Evolutionary conservation across 2,797 vertebrate species (phyloP), one percentile per base, ranked within the genome.

Genomic region (Sparidentex hasta): DNA sequence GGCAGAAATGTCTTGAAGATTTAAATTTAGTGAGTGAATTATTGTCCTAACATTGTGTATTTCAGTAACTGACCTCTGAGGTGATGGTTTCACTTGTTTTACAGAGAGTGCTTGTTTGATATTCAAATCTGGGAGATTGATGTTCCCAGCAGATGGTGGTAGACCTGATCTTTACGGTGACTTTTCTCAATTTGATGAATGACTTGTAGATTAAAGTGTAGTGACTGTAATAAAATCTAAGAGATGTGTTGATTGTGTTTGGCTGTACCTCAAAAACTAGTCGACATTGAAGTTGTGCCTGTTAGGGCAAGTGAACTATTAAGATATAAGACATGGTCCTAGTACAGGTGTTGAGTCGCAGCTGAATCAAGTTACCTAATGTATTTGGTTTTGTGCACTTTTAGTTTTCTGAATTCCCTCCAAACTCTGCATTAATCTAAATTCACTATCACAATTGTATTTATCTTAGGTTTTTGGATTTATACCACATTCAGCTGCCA

Each of bases 71-170:
- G 33, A 33, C 33, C 8, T 33, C 8, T 33, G 33, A 33, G 44
- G 5, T 61, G 47, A 50, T 9, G 56, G 25, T 68, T 47, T 70
- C 11, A 20, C 29, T 71, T 72, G 48, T 71, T 66, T 76, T 61
- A 23, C 56, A 61, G 66, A 65, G 3, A 29, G 51, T 55, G 29
- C 43, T 71, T 63, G 50, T 74, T 75, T 67, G 50, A 63, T 63
- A 69, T 54, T 17, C 1, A 6, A 50, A 52, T 75, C 23, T 74
- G 12, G 33, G 20, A 56, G 58, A 38, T 44, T 64, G 58, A 55
- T 67, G 61, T 54, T 64, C 48, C 43, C 62, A 74, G 44, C 57
- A 64, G 44, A 62, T 58, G 63, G 71, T 50, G 44, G 33, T 29
- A 56, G 44, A 62, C 23, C 12, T 3, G 33, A 21, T 51, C 54